Conservation (phyloP, 1,140 invertebrate genomes). For the Copidosoma floridanum region DNA sequence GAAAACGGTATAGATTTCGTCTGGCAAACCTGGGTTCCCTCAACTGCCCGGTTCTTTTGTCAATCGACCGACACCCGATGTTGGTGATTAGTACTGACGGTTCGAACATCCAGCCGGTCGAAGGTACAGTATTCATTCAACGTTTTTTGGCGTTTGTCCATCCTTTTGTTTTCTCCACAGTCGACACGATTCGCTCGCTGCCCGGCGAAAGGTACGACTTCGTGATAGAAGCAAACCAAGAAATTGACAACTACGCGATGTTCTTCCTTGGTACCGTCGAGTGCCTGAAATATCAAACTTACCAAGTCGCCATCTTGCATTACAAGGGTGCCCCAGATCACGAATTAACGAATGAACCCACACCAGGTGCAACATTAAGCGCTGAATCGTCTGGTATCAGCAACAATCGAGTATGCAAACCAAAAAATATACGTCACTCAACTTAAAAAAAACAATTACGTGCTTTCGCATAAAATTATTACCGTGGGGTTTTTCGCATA, state of each 20-base stretch:
- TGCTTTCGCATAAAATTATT: no score
- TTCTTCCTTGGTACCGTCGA: constrained; percentile 45
- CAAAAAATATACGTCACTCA: no score
- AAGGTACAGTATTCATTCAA: no score
- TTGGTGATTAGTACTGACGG: constrained; percentile 78
- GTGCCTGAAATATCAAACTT: constrained; percentile 28
- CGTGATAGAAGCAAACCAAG: constrained; percentile 49
- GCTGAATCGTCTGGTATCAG: no score
- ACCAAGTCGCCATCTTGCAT: constrained; percentile 54
- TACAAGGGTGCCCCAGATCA: no score
- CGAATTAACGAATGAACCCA: no score
- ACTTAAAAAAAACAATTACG: no score
- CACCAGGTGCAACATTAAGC: no score
- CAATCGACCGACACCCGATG: constrained; percentile 80
- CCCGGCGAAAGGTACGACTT: constrained; percentile 57
- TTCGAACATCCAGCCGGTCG: constrained; percentile 70
- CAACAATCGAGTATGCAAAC: no score
- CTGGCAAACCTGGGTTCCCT: constrained; percentile 85
- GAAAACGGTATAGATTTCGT: constrained; percentile 64
- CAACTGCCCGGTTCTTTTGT: constrained; percentile 83
- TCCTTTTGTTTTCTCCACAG: no score
- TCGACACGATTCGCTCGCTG: neutral
- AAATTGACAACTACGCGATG: constrained; percentile 54
- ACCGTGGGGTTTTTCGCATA: no score
- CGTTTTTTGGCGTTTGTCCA: no score